phyloP scores from a whole-genome alignment of 1,140 invertebrate species.

The Saxidomus purpurata region DNA sequence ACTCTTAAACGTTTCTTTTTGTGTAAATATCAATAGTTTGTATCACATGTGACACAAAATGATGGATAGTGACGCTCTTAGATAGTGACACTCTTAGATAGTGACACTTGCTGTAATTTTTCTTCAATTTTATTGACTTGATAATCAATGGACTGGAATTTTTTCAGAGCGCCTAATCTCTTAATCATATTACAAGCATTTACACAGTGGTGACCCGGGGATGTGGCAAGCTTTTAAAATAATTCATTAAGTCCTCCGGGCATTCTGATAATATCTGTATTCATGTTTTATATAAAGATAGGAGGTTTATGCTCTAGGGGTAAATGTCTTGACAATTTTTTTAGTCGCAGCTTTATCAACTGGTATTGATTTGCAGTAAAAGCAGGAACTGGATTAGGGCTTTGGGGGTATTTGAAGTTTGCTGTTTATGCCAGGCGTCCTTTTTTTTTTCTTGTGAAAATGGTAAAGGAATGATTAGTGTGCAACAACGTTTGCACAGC shows the following conservation, averaged over 20 bases:
- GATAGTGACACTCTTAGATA: background rate
- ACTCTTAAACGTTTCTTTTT: background rate
- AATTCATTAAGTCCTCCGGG: background rate
- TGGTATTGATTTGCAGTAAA: constrained; percentile 17
- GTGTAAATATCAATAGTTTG: background rate
- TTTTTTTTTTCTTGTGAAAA: background rate
- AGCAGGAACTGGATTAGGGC: constrained; percentile 1
- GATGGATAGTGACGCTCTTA: background rate
- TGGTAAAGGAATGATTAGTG: background rate
- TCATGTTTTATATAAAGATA: constrained; percentile 23
- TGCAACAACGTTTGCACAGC: too few species aligned
- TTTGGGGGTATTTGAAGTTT: constrained; percentile 7
- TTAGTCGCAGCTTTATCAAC: background rate
- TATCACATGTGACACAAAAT: background rate
- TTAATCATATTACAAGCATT: constrained; percentile 15
- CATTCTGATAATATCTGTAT: constrained; percentile 1
- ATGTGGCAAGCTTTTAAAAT: constrained; percentile 29
- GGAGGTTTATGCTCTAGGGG: background rate
- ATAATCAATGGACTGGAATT: background rate
- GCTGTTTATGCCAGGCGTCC: background rate
- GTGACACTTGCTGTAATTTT: background rate
- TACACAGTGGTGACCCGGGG: constrained; percentile 1
- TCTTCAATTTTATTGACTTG: background rate
- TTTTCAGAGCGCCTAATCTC: background rate
- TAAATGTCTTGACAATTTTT: background rate